Percentiles rank a stretch among this genome's conserved stretches.
Evolutionary conservation across 2,888 invertebrate genomes (phyloP).

Genomic region (Alentia gelatinosa): DNA sequence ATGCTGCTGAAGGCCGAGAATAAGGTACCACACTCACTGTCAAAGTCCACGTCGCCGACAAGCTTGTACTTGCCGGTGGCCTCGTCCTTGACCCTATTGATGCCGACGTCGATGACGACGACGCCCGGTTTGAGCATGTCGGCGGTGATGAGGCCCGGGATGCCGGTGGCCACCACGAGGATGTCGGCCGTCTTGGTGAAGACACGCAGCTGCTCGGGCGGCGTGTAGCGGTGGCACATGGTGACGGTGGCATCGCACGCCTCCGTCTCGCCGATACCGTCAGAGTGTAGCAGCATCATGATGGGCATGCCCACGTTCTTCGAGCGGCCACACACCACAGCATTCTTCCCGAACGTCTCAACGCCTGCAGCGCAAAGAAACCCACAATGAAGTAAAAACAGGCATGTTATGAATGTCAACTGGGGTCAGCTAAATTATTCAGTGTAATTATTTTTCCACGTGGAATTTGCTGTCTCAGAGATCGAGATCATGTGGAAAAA

Average conservation of each 20-base stretch:
- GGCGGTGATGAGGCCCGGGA: conserved; percentile 81
- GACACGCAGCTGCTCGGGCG: conserved; percentile 87
- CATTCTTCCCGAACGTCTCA: conserved; percentile 91
- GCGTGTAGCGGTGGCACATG: conserved; percentile 93
- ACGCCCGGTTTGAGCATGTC: conserved; percentile 89
- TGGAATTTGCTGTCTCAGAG: too few species aligned
- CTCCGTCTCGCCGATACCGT: conserved; percentile 83
- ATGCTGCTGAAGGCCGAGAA: too few species aligned
- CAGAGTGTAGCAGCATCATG: conserved; percentile 86
- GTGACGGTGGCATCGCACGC: conserved; percentile 91
- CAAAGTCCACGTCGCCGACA: conserved; percentile 94
- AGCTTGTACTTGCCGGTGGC: conserved; percentile 85
- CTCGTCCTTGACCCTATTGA: conserved; percentile 85
- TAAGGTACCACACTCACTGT: conserved; percentile 83
- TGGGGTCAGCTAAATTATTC: too few species aligned
- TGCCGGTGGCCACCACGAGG: conserved; percentile 88
- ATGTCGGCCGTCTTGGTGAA: conserved; percentile 89
- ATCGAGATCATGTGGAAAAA: too few species aligned
- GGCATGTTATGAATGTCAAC: too few species aligned
- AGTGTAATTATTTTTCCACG: too few species aligned
- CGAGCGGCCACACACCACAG: conserved; percentile 93
- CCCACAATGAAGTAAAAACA: too few species aligned
- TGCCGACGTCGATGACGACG: conserved; percentile 92
- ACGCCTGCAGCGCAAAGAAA: conserved; percentile 85
- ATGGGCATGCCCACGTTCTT: conserved; percentile 96